phyloP scores from a whole-genome alignment of 2,797 vertebrate species.

The Miopithecus talapoin region DNA sequence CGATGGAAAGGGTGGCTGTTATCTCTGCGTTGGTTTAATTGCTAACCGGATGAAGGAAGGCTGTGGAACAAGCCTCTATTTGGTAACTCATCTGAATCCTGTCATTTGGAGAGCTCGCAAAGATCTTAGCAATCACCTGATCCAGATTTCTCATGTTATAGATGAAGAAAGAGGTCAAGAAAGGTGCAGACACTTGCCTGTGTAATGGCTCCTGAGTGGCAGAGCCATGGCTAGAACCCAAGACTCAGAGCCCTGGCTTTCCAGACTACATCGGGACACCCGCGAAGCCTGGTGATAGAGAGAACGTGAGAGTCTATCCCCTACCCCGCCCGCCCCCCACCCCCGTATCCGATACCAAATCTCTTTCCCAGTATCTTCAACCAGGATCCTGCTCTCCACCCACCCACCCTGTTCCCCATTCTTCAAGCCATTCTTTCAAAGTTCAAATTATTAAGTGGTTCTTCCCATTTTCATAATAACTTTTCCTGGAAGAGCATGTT shows the following conservation, averaged over 20 bases:
- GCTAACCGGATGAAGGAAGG: no score
- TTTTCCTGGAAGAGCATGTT: not conserved
- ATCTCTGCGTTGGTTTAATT: not conserved
- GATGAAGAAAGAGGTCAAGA: not conserved
- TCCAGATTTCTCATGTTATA: not conserved
- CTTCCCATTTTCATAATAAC: not conserved
- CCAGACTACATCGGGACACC: not conserved
- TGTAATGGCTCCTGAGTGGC: not conserved
- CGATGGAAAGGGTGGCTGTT: rapidly evolving
- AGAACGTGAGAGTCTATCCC: rapidly evolving
- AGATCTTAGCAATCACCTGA: not conserved
- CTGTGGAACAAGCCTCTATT: not conserved
- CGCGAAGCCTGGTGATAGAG: not conserved
- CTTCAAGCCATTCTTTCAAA: not conserved
- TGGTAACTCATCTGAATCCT: not conserved
- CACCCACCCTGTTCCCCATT: not conserved
- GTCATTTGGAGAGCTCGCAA: not conserved
- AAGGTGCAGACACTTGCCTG: not conserved
- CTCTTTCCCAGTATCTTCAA: not conserved
- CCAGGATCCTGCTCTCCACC: not conserved
- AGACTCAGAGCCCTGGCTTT: not conserved
- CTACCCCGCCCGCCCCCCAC: rapidly evolving
- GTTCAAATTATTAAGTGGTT: not conserved
- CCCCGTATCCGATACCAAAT: rapidly evolving
- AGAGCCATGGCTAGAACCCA: not conserved